These are phyloP conservation scores for Timandra comae DNA, from an alignment of 2,888 invertebrate species.

Conservation along the genomic window DNA sequence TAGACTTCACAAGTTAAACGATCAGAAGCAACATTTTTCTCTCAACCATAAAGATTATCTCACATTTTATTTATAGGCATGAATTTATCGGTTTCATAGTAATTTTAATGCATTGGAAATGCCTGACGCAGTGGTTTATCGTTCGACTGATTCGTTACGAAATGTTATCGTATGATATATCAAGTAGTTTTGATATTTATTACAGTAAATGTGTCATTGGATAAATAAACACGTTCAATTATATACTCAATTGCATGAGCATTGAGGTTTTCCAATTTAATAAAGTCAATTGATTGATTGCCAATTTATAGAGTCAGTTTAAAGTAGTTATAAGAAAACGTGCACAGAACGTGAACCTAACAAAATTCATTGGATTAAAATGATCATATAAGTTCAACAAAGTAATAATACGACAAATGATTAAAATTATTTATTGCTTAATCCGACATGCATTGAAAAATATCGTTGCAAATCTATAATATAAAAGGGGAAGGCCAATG, in stretches of 20 bases:
- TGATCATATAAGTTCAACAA: conserved; percentile 22
- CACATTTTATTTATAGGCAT: not conserved
- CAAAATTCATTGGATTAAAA: conserved; percentile 37
- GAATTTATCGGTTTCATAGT: conserved; percentile 3
- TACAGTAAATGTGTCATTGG: conserved; percentile 18
- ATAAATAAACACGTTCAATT: conserved; percentile 1
- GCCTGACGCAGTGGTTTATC: conserved; percentile 12
- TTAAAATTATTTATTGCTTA: conserved; percentile 61
- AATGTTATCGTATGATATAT: conserved; percentile 15
- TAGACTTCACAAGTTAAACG: not conserved
- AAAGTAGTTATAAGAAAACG: no score
- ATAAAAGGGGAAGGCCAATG: conserved; percentile 66
- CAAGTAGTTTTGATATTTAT: conserved; percentile 11
- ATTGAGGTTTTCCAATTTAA: not conserved
- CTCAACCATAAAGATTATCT: no score
- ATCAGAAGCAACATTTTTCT: not conserved
- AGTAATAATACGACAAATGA: conserved; percentile 39
- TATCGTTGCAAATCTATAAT: conserved; percentile 58
- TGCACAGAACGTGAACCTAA: conserved; percentile 29
- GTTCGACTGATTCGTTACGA: conserved; percentile 13
- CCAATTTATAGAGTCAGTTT: not conserved
- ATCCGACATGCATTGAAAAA: conserved; percentile 60
- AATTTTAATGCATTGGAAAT: conserved; percentile 19
- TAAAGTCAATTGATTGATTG: not conserved
- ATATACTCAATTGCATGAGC: not conserved